Evolutionary conservation across 2,888 invertebrate genomes (phyloP).

Genomic region (Tortricodes alternella): DNA sequence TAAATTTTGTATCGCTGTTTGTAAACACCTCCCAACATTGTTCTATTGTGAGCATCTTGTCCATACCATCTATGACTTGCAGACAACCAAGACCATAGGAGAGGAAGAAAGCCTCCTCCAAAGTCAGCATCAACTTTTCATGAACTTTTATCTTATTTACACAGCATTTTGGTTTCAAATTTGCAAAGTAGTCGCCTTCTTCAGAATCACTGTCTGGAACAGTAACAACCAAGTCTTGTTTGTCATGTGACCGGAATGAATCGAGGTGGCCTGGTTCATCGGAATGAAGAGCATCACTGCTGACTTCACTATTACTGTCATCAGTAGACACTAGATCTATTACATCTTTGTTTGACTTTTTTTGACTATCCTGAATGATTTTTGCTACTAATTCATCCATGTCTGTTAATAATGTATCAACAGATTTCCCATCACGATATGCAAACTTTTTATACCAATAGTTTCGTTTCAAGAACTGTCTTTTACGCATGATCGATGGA

Average conservation of each 20-base stretch:
- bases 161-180: slow-evolving; percentile 83
- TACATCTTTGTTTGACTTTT: slow-evolving; percentile 55
- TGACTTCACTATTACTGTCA: slow-evolving; percentile 51
- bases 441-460: slow-evolving; percentile 77
- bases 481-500: slow-evolving; percentile 79
- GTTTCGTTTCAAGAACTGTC: slow-evolving; percentile 84
- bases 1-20: slow-evolving; percentile 83
- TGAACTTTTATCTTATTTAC: slow-evolving; percentile 81
- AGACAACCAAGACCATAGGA: slow-evolving; percentile 86
- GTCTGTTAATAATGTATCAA: slow-evolving; percentile 58
- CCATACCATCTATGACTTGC: slow-evolving; percentile 80
- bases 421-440: slow-evolving; percentile 41
- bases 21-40: slow-evolving; percentile 84
- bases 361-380: slow-evolving; percentile 54
- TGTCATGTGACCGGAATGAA: slow-evolving; percentile 44
- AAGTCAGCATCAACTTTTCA: slow-evolving; percentile 86
- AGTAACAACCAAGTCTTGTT: slow-evolving; percentile 78
- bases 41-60: slow-evolving; percentile 73
- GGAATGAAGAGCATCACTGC: slow-evolving; percentile 38
- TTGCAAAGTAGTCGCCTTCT: slow-evolving; percentile 83
- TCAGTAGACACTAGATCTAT: slow-evolving; percentile 77
- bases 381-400: slow-evolving; percentile 56
- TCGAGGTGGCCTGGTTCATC: slow-evolving; percentile 33
- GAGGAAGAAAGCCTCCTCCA: slow-evolving; percentile 91
- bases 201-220: slow-evolving; percentile 86